Conservation (phyloP, 2,113 vertebrate genomes). For the Cottus gobio region DNA sequence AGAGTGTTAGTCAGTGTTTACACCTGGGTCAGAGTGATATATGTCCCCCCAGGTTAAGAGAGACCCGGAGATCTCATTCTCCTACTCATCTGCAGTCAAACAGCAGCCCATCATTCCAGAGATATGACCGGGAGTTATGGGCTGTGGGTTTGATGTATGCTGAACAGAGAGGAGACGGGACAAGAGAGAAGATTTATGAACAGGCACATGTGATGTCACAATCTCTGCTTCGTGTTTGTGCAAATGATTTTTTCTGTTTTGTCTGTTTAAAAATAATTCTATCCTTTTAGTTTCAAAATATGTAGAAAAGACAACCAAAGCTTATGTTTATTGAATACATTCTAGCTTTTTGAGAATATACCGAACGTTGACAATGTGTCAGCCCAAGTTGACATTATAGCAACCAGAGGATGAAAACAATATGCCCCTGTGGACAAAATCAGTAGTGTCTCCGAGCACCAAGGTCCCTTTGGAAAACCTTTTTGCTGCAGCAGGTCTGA, state of each 20-base stretch:
- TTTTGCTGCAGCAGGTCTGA: no score
- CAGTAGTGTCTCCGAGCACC: neutral
- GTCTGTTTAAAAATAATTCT: neutral
- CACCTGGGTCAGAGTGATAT: constrained; percentile 55
- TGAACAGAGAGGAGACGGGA: neutral
- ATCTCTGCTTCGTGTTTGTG: neutral
- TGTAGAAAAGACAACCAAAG: neutral
- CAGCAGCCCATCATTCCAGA: constrained; percentile 22
- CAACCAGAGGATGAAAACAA: neutral
- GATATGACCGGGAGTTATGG: constrained; percentile 25
- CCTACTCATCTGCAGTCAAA: constrained; percentile 46
- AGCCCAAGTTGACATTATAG: neutral
- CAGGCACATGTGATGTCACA: neutral
- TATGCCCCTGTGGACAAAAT: neutral
- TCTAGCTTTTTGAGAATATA: neutral
- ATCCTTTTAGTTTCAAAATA: no score
- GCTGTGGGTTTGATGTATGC: constrained; percentile 27
- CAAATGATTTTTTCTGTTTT: neutral
- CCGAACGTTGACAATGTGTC: neutral
- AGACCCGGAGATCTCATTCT: constrained; percentile 54
- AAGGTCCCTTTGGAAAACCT: no score
- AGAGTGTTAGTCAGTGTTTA: constrained; percentile 60
- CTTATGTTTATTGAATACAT: neutral
- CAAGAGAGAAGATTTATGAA: constrained; percentile 15
- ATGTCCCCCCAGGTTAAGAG: constrained; percentile 37